phyloP scores from a whole-genome alignment of 2,797 vertebrate species.

The Melanotaenia trifasciata region DNA sequence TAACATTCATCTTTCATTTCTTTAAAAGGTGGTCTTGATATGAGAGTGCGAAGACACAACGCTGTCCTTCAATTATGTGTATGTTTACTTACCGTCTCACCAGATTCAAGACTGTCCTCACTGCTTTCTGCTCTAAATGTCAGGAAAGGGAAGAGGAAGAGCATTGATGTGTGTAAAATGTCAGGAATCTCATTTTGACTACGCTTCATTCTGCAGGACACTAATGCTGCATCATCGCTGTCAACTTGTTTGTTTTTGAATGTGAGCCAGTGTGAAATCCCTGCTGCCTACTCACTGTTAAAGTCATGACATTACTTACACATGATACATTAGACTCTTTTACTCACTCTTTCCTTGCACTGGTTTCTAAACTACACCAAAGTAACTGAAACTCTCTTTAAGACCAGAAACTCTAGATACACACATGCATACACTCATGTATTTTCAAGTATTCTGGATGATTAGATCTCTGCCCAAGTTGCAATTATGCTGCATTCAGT shows the following conservation, averaged over 20 bases:
- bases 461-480: neutral
- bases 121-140: slow-evolving; percentile 31
- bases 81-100: neutral
- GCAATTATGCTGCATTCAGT: neutral
- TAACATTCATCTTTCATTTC: neutral
- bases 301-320: neutral
- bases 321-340: neutral
- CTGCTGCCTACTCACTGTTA: neutral
- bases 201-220: neutral
- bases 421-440: neutral
- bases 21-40: slow-evolving; percentile 11
- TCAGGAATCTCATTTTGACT: neutral
- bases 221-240: neutral
- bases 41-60: neutral
- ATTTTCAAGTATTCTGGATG: neutral
- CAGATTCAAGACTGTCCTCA: neutral
- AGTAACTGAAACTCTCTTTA: neutral
- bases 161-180: slow-evolving; percentile 16
- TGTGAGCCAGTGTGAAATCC: neutral
- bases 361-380: neutral
- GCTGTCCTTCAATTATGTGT: neutral
- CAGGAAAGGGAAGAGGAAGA: slow-evolving; percentile 17
- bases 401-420: neutral
- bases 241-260: neutral
- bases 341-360: neutral